Base-by-base conservation (phyloP, 2,888 invertebrate genomes). In the Synergus itoensis region DNA sequence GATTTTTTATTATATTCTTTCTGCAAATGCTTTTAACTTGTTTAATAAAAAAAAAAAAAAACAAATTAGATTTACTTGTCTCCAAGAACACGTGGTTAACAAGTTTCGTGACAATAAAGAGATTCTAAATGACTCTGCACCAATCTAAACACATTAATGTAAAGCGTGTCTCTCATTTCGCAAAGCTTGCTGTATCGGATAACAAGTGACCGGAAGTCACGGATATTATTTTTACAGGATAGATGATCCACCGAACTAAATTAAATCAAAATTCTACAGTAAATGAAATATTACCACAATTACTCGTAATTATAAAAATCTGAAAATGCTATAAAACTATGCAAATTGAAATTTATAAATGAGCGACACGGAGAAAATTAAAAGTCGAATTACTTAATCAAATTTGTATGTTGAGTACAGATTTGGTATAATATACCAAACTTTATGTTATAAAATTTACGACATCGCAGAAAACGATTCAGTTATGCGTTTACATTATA, bases 201-300 rank as follows among this genome's bases (percentile, higher is more conserved):
- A 36, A 73, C 48, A 48, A 16, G 36, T 48, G n/a, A 73, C 73
- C 73, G 73, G 73, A 73, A 73, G 36, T 73, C 11, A 73, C 48
- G 36, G 28, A 73, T 73, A 18, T 48, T 48, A 53, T 41, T 45
- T 45, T 45, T 28, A 1, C 53, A 48, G 28, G 67, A 69, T 48
- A 73, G 11, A 14, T 28, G 28, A 73, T 67, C 8, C 8, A 41
- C 18, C 12, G 14, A 73, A 53, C 0, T 4, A 45, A 36, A 14
- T 73, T 53, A 11, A 60, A 60, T 28, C 28, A 28, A 28, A 60
- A 21, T 9, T 60, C 11, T 60, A 60, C 21, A 60, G 18, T 60
- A 12, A 53, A n/a, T 53, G n/a, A n/a, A 53, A n/a, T 53, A 53
- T n/a, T 53, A 16, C 8, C 53, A 53, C 53, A 16, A 53, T 53